Base-by-base conservation (phyloP, 2,113 vertebrate species). In the Syrmaticus mikado region DNA sequence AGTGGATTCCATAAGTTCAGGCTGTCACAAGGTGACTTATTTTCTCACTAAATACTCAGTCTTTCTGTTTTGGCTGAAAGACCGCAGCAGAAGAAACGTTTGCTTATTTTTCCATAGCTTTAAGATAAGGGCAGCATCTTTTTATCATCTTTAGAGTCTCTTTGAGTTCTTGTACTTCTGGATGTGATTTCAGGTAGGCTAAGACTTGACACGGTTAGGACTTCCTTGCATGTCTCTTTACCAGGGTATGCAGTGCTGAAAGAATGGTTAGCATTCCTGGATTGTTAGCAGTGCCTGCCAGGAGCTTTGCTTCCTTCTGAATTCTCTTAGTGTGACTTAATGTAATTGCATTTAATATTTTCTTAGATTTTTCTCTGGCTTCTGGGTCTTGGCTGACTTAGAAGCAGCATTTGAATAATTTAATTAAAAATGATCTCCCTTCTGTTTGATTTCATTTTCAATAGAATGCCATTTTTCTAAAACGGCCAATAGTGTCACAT, bases 361-460 rank as follows among this genome's bases (percentile, higher is more conserved):
- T 61, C 27, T 84, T 72, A 73, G 36, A 16, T 57, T 82, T 81
- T 67, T 10, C 40, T 79, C 32, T 55, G 46, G 62, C 22, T 20
- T 5, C 3, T 65, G 19, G 21, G n/a, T 62, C 21, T 61, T 66
- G 78, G 53, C 52, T 79, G 32, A 65, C 65, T 92, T 68, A 67
- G 32, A 85, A 92, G 8, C 28, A 61, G 13, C 40, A n/a, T 71
- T 92, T 1, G 78, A 91, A 32, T 18, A 65, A 19, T 52, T 1
- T 55, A 65, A 61, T 57, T 60, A 43, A 83, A 83, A 64, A 17
- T 2, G 8, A n/a, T 67, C 77, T 67, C 34, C 41, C 4, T 87
- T 76, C 46, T 90, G 32, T 78, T 52, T 90, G 65, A 27, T 94
- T 89, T 95, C 4, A 3, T 71, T 95, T 92, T 90, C 43, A 58